Evolutionary conservation across 2,888 invertebrate genomes (phyloP), one percentile per base, ranked within the genome.

Genomic region (Lacanobia oleracea): DNA sequence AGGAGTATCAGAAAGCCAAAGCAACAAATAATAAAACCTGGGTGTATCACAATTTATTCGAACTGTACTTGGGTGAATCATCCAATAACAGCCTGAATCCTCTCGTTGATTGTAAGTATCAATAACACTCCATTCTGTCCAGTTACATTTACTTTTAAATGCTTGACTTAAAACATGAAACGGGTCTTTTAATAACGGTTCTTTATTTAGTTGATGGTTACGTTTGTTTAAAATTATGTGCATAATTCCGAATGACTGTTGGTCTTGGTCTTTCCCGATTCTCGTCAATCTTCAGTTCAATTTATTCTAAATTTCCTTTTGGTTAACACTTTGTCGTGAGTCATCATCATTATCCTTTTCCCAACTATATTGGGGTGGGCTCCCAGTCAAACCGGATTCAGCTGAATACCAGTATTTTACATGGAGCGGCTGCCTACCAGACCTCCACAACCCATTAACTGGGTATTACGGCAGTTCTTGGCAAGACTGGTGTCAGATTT

Each of bases 1-100:
- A 96, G 96, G 95, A 95, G 65, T 96, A 94, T 81, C 96, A 96
- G 81, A 96, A 95, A 81, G 92, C 96, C 0, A 93, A 93, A 72
- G 95, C 95, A 1, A 94, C 94, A 0, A 92, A 93, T 61, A 95
- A 95, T 82, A 93, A 91, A 43, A 86, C 90, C 3, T 96, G 95
- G 95, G 88, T 95, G 53, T 96, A 96, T 82, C 93, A 93, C 84
- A 90, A 89, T 60, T 79, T 96, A 53, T 94, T 95, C 67, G 94
- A 95, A 72, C 69, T 93, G 33, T 95, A 96, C 70, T 85, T 95
- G 61, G 95, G 95, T 1, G 95, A 95, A 72, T 93, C 79, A 37
- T 77, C 93, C 1, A 91, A 89, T 64, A 88, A 93, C 23, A 94
- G 93, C 74, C 86, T 95, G 45, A 95, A 95, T 78, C 95, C 95